phyloP scores from a whole-genome alignment of 2,113 vertebrate genomes.

The Catharus fuscescens region DNA sequence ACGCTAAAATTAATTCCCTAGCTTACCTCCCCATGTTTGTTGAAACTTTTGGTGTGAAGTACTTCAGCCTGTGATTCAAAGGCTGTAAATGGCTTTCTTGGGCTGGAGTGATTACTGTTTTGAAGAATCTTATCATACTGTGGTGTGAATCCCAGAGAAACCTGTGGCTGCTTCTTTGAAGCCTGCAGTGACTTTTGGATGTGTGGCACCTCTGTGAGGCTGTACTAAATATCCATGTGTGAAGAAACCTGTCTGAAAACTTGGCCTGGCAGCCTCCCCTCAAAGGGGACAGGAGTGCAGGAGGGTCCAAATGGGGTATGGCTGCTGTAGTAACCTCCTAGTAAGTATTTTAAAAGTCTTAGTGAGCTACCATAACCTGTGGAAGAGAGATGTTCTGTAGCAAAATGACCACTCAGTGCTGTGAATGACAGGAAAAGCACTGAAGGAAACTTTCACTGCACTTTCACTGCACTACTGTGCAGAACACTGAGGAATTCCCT shows the following conservation, averaged over 20 bases:
- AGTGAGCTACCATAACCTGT: not conserved
- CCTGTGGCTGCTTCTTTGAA: not conserved
- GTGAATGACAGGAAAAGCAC: not conserved
- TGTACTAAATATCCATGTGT: rapidly evolving
- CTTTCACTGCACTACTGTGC: not conserved
- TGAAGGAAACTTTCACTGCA: not conserved
- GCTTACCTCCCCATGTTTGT: rapidly evolving
- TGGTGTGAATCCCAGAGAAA: not conserved
- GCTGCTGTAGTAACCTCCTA: not conserved
- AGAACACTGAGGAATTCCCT: not conserved
- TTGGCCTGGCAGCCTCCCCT: not conserved
- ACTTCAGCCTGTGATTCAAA: not conserved
- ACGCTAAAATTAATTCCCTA: not conserved
- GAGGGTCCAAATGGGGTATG: not conserved
- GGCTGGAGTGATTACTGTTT: not conserved
- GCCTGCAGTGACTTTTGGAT: not conserved
- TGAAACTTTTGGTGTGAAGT: not conserved
- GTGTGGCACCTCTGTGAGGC: not conserved
- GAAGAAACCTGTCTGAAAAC: not conserved
- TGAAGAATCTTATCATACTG: not conserved
- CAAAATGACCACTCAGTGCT: not conserved
- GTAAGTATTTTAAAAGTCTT: not conserved
- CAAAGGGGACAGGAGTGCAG: not conserved
- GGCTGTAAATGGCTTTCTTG: not conserved
- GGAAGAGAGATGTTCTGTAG: not conserved